Base-by-base conservation (phyloP, 2,888 invertebrate genomes). In the Pasiphila rectangulata region DNA sequence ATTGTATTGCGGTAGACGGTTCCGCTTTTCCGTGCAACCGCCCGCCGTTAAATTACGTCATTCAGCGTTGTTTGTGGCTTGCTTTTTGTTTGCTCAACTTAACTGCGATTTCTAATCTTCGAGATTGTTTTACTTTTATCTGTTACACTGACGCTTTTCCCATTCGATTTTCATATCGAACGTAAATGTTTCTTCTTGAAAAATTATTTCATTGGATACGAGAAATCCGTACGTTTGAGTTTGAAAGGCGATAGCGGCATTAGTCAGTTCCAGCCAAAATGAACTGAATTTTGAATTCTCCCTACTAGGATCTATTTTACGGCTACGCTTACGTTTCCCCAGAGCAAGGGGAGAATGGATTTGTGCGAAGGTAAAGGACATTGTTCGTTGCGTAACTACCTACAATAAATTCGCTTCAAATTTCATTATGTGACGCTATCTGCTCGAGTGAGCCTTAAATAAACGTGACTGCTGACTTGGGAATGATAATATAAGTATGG, bases 321-420 rank as follows among this genome's bases (percentile, higher is more conserved):
- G 48, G 35, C 32, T 29, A 34, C 30, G 34, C 15, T 53, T 49
- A 49, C 38, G 52, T 46, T 51, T 50, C 51, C 46, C 48, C 35
- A 46, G 46, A 48, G 51, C 46, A 48, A 48, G 35, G 47, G 47
- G 48, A 51, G 54, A 57, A 54, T 50, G 54, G 54, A 58, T 58
- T 57, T 52, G 41, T 39, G 51, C 27, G 49, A 56, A 53, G 57
- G 55, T 57, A 70, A 67, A 71, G 72, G 70, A 71, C 75, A 57
- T 64, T 64, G 64, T 65, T 59, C 58, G 64, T 69, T 72, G 62
- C 63, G 70, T 70, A 71, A 71, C 62, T 45, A 43, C 46, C 62
- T 45, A n/a, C 48, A 52, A 56, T 60, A 54, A 60, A 50, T 56
- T 46, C 46, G 38, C 47, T 47, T 57, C 46, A 54, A 56, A 50